phyloP scores from a whole-genome alignment of 2,888 invertebrate species.

The Neoaliturus tenellus region DNA sequence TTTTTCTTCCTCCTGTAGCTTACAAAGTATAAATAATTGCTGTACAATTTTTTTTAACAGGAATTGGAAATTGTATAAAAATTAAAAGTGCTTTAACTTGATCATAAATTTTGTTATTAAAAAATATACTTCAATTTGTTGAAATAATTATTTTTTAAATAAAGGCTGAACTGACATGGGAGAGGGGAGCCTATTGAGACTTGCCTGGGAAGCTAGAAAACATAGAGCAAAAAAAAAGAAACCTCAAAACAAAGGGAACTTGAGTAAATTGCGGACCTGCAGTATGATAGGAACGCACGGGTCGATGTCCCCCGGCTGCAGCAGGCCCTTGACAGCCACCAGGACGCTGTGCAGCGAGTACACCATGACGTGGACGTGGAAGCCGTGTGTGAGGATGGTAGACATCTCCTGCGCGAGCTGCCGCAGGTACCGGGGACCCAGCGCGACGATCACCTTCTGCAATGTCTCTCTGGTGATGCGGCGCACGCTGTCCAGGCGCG shows the following conservation, averaged over 20 bases:
- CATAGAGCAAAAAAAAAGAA: too few species aligned
- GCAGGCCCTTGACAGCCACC: slow-evolving; percentile 80
- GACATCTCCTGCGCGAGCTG: slow-evolving; percentile 88
- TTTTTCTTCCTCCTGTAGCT: too few species aligned
- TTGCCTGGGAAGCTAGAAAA: too few species aligned
- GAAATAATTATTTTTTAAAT: too few species aligned
- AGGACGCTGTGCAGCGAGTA: slow-evolving; percentile 92
- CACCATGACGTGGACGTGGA: slow-evolving; percentile 95
- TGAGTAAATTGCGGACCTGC: slow-evolving; percentile 74
- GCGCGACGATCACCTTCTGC: slow-evolving; percentile 90
- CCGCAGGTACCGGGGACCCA: slow-evolving; percentile 89
- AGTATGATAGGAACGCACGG: slow-evolving; percentile 84
- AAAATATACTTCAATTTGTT: too few species aligned
- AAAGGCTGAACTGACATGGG: too few species aligned
- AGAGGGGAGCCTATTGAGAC: too few species aligned
- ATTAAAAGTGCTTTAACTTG: too few species aligned
- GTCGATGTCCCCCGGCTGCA: slow-evolving; percentile 88
- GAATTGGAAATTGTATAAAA: too few species aligned
- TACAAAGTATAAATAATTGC: too few species aligned
- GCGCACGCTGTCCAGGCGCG: slow-evolving; percentile 90
- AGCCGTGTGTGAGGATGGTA: slow-evolving; percentile 89
- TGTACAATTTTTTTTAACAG: too few species aligned
- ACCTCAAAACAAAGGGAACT: slow-evolving; percentile 41
- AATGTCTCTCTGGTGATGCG: slow-evolving; percentile 92
- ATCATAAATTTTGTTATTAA: too few species aligned